Conservation (phyloP, 2,113 vertebrate genomes). For the Myodes glareolus region DNA sequence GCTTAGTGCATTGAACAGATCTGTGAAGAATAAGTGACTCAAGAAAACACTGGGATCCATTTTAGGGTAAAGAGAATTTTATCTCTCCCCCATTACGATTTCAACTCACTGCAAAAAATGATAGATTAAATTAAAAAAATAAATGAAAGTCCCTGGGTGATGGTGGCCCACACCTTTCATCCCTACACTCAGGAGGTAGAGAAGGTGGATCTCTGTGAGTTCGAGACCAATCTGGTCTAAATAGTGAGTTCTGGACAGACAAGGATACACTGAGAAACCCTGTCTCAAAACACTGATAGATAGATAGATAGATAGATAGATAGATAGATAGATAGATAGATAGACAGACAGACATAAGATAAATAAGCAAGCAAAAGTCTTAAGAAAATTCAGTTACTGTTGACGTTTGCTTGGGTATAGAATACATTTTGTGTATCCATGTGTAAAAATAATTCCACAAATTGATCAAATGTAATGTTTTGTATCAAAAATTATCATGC, state of each 20-base stretch:
- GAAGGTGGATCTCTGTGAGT: no score
- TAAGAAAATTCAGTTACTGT: background rate
- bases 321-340: no score
- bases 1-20: background rate
- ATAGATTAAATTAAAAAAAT: background rate
- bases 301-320: no score
- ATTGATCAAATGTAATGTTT: background rate
- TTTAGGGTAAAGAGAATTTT: background rate
- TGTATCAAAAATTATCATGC: background rate
- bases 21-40: background rate
- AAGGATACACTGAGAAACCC: no score
- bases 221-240: no score
- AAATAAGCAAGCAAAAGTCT: no score
- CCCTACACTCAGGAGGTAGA: no score
- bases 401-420: background rate
- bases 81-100: background rate
- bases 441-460: background rate
- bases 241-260: no score
- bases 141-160: background rate
- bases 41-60: background rate
- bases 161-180: no score
- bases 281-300: no score
- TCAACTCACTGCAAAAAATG: background rate
- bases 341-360: no score
- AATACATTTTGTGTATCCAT: background rate